Evolutionary conservation across 92 coral and sea anemone genomes (phyloP).

Genomic region (Umimayanthus chanpuru): DNA sequence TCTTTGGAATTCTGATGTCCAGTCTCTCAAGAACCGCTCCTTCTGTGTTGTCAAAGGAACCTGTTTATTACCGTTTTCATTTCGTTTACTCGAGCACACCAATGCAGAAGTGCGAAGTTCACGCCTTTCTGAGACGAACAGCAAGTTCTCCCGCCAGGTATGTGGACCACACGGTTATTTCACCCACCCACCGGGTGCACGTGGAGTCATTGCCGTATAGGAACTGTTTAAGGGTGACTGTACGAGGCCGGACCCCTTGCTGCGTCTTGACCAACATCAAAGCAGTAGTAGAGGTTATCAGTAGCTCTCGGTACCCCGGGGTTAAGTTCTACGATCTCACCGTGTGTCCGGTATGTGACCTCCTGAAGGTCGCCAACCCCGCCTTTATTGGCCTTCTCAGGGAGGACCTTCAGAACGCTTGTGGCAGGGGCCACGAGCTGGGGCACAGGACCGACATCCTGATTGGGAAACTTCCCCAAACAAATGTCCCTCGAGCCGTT

Average conservation of each 20-base stretch:
- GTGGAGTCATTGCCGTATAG: slow-evolving; percentile 68
- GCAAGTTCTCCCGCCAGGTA: slow-evolving; percentile 53
- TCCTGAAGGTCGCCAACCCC: slow-evolving; percentile 49
- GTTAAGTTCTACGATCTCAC: slow-evolving; percentile 60
- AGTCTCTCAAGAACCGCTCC: slow-evolving; percentile 59
- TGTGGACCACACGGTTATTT: slow-evolving; percentile 45
- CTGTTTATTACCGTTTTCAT: slow-evolving; percentile 69
- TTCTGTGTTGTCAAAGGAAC: slow-evolving; percentile 56
- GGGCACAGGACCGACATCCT: slow-evolving; percentile 63
- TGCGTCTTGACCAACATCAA: slow-evolving; percentile 80
- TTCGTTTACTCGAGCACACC: slow-evolving; percentile 74
- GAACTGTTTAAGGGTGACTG: slow-evolving; percentile 62
- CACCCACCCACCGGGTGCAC: slow-evolving; percentile 64
- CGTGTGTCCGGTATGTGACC: slow-evolving; percentile 72
- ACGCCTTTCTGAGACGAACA: slow-evolving; percentile 64
- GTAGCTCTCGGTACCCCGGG: slow-evolving; percentile 81
- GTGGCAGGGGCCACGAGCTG: slow-evolving; percentile 75
- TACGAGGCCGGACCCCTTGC: slow-evolving; percentile 77
- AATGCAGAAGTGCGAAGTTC: slow-evolving; percentile 63
- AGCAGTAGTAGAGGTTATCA: slow-evolving; percentile 64
- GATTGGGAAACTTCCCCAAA: slow-evolving; percentile 58
- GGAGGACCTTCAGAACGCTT: slow-evolving; percentile 49
- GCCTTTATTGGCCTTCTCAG: slow-evolving; percentile 49
- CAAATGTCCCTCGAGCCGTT: slow-evolving; percentile 16
- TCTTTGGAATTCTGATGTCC: slow-evolving; percentile 75